Conservation (phyloP, 1,140 invertebrate genomes). For the Hycleus cichorii region DNA sequence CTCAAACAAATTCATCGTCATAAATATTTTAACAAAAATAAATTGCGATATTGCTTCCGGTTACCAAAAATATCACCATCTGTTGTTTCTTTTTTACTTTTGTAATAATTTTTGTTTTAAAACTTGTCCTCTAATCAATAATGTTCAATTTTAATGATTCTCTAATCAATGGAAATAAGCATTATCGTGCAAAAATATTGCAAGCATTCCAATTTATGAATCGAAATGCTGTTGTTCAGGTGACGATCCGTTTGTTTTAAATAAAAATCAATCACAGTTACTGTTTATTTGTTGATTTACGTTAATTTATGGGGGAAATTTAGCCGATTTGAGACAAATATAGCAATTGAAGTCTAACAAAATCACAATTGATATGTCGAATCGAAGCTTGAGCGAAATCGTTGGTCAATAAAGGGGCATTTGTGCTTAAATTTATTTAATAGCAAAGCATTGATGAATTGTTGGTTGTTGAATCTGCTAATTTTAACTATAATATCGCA, state of each 20-base stretch:
- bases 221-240: constrained; percentile 3
- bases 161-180: background rate
- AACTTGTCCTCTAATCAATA: too few relatives aligned
- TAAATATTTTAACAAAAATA: constrained; percentile 22
- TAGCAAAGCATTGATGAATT: too few relatives aligned
- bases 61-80: constrained; percentile 37
- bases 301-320: too few relatives aligned
- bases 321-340: too few relatives aligned
- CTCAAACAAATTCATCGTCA: constrained; percentile 10
- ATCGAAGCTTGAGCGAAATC: background rate
- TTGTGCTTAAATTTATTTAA: too few relatives aligned
- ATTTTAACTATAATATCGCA: too few relatives aligned
- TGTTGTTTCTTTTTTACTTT: background rate
- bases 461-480: too few relatives aligned
- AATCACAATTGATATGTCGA: background rate
- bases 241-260: constrained; percentile 1
- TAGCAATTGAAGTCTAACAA: background rate
- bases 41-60: constrained; percentile 34
- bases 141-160: too few relatives aligned
- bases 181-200: constrained; percentile 30
- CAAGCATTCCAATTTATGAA: constrained; percentile 24
- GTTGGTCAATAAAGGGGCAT: background rate
- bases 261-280: constrained; percentile 21
- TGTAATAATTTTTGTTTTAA: too few relatives aligned
- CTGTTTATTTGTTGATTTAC: constrained; percentile 3